Conservation (phyloP, 1,140 invertebrate genomes). For the Gonioctena quinquepunctata region DNA sequence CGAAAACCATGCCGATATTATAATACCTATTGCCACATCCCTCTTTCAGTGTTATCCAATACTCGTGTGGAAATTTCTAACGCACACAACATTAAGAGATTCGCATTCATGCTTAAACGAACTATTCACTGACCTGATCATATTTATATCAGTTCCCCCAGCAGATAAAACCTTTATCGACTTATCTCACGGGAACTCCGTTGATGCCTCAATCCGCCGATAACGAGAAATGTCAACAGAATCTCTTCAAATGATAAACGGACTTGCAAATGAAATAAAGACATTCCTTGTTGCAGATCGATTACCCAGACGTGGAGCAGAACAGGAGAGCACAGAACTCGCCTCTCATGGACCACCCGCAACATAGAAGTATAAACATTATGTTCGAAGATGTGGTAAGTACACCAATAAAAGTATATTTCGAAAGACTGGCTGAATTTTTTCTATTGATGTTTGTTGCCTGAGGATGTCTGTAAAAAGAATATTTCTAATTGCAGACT, state of each 20-base stretch:
- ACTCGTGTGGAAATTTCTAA: neutral
- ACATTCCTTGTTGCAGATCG: constrained; percentile 66
- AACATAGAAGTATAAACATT: constrained; percentile 64
- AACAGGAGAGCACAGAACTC: constrained; percentile 53
- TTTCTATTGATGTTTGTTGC: too few species aligned
- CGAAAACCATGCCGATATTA: too few species aligned
- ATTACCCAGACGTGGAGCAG: constrained; percentile 75
- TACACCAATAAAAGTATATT: too few species aligned
- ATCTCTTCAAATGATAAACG: neutral
- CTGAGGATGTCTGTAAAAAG: too few species aligned
- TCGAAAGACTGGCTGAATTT: too few species aligned
- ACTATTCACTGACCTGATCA: neutral
- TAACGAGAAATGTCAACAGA: neutral
- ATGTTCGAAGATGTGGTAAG: constrained; percentile 67
- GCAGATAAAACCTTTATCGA: neutral
- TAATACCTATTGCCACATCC: too few species aligned
- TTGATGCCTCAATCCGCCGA: neutral
- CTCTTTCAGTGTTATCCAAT: neutral
- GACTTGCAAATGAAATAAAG: too few species aligned
- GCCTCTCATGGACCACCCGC: constrained; percentile 55
- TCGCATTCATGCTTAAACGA: neutral
- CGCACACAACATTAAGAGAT: neutral
- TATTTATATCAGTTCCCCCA: neutral
- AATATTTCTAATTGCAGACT: too few species aligned
- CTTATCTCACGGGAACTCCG: neutral